Percentiles rank a stretch among this genome's conserved stretches.
phyloP scores from a whole-genome alignment of 2,888 invertebrate species.

The Lamellibrachia columna region DNA sequence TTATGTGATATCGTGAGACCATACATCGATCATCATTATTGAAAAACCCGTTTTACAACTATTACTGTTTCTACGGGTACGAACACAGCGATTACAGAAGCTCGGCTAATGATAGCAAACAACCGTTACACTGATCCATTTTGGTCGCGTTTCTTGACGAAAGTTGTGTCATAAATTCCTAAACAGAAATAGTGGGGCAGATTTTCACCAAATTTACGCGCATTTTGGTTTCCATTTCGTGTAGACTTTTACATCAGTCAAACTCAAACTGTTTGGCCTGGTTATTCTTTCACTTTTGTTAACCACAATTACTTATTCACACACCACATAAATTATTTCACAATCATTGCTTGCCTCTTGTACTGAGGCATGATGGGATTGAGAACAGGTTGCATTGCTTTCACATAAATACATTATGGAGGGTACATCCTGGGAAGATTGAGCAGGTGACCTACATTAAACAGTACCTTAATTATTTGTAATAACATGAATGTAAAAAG shows the following conservation, averaged over 20 bases:
- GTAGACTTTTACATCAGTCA: not conserved
- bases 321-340: not conserved
- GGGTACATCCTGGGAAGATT: too few relatives aligned
- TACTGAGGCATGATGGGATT: not conserved
- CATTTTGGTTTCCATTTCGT: not conserved
- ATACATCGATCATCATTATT: not conserved
- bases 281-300: not conserved
- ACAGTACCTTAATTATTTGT: too few relatives aligned
- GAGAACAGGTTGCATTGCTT: not conserved
- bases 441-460: too few relatives aligned
- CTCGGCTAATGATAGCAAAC: not conserved
- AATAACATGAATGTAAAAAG: too few relatives aligned
- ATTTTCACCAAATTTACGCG: not conserved
- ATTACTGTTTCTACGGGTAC: not conserved
- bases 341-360: not conserved
- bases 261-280: not conserved
- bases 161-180: not conserved
- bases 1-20: slow-evolving; percentile 16
- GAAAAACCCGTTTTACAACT: not conserved
- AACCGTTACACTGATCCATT: not conserved
- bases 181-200: not conserved
- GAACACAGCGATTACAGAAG: not conserved
- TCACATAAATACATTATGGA: too few relatives aligned
- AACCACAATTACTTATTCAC: not conserved
- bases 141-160: not conserved